Evolutionary conservation across 2,888 invertebrate species (phyloP).

Genomic region (Morpho helenor): DNA sequence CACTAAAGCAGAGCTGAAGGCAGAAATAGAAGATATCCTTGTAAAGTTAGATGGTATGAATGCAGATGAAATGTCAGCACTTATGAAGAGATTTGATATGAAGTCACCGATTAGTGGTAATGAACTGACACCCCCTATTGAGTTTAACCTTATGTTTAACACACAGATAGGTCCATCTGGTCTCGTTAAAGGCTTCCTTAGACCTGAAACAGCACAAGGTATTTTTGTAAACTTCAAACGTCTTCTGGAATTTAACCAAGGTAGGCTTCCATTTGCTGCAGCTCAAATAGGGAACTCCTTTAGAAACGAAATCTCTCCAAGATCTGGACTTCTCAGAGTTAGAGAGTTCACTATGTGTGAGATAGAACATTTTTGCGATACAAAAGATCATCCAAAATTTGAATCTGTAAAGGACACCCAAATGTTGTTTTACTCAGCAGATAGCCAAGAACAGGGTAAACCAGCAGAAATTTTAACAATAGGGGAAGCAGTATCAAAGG

Average conservation of each 20-base stretch:
- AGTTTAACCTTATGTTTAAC: slow-evolving; percentile 99
- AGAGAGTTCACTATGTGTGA: slow-evolving; percentile 99
- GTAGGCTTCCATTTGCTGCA: slow-evolving; percentile 97
- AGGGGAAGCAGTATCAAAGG: slow-evolving; percentile 92
- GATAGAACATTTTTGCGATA: slow-evolving; percentile 99
- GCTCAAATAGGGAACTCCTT: slow-evolving; percentile 99
- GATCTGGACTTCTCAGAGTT: slow-evolving; percentile 96
- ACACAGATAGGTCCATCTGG: slow-evolving; percentile 99
- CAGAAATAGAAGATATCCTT: slow-evolving; percentile 88
- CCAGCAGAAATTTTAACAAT: slow-evolving; percentile 87
- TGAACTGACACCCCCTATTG: slow-evolving; percentile 95
- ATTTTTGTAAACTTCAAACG: slow-evolving; percentile 99
- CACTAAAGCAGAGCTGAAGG: slow-evolving; percentile 82
- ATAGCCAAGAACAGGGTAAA: slow-evolving; percentile 98
- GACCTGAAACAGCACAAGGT: slow-evolving; percentile 99
- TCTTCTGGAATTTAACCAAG: slow-evolving; percentile 97
- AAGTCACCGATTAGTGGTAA: slow-evolving; percentile 97
- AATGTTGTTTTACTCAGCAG: slow-evolving; percentile 94
- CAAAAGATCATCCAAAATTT: slow-evolving; percentile 96
- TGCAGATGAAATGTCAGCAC: slow-evolving; percentile 90
- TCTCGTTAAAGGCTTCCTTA: slow-evolving; percentile 93
- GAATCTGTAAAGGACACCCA: slow-evolving; percentile 84
- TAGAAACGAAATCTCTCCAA: slow-evolving; percentile 99
- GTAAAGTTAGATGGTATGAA: slow-evolving; percentile 95
- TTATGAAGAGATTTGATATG: slow-evolving; percentile 93